These are phyloP conservation scores for Acanthosepion lycidas DNA, from an alignment of 2,888 invertebrate genomes.

Conservation along the genomic window DNA sequence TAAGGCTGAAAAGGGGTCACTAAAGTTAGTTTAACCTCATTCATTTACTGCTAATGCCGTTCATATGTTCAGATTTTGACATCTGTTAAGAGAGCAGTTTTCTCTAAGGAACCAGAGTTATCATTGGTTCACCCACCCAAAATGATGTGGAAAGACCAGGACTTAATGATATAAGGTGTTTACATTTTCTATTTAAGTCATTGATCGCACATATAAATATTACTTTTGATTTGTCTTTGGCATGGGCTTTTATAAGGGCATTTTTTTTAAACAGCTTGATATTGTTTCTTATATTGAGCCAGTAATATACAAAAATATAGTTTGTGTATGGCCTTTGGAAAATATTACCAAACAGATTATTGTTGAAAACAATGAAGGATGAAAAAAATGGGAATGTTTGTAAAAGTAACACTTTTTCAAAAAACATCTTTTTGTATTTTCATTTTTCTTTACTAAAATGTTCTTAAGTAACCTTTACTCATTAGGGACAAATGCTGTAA, in stretches of 20 bases:
- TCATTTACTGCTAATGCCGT: neutral
- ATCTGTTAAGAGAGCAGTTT: neutral
- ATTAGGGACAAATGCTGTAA: neutral
- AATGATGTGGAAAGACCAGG: neutral
- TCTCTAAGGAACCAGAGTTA: neutral
- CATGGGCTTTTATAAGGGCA: neutral
- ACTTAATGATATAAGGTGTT: neutral
- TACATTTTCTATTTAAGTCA: neutral
- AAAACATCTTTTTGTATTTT: neutral
- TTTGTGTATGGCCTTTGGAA: neutral
- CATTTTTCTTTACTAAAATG: neutral
- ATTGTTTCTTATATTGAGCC: neutral
- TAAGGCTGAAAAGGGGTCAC: neutral
- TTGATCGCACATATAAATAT: neutral
- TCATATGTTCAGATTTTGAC: neutral
- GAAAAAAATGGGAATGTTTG: neutral
- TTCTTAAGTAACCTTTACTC: neutral
- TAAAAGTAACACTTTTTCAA: neutral
- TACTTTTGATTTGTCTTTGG: neutral
- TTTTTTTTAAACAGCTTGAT: neutral
- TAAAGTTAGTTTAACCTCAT: conserved; percentile 1
- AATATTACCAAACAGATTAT: neutral
- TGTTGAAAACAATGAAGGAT: neutral
- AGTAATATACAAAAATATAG: too few relatives aligned
- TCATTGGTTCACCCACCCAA: neutral